Evolutionary conservation across 64 coral and sea anemone genomes (phyloP).

Genomic region (Montipora foliosa): DNA sequence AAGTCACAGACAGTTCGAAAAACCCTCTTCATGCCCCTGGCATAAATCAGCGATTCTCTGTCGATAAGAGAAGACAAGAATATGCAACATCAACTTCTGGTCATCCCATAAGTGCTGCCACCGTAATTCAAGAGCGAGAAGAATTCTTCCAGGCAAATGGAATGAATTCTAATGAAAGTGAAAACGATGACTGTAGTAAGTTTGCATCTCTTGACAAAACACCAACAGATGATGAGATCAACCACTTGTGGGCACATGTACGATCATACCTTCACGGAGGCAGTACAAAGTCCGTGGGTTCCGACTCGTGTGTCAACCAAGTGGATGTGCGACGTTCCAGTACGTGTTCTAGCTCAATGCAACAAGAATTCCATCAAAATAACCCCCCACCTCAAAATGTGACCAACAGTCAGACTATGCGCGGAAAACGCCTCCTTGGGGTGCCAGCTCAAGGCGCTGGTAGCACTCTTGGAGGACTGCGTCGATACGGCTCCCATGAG

Average conservation of each 20-base stretch:
- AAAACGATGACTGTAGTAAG: neutral
- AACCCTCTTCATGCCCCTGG: neutral
- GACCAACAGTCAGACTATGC: neutral
- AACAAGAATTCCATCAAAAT: conserved; percentile 7
- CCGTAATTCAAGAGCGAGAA: conserved; percentile 22
- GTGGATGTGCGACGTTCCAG: conserved; percentile 88
- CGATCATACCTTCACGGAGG: conserved; percentile 83
- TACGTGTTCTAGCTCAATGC: conserved; percentile 31
- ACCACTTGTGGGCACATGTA: conserved; percentile 82
- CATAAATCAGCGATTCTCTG: neutral
- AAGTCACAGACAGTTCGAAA: neutral
- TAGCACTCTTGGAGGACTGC: conserved; percentile 63
- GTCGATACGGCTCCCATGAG: conserved; percentile 92
- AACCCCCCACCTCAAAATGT: neutral
- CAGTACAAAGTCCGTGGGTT: conserved; percentile 83
- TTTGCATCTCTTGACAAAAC: conserved; percentile 70
- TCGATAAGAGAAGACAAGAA: neutral
- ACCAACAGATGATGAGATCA: conserved; percentile 91
- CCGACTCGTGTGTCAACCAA: conserved; percentile 92
- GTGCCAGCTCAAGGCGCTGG: conserved; percentile 18
- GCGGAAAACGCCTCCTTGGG: neutral
- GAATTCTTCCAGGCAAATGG: neutral
- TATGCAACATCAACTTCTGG: conserved; percentile 14
- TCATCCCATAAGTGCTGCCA: conserved; percentile 1
- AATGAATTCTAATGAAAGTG: neutral